Percentiles rank a stretch among this genome's conserved stretches.
Conservation (phyloP, 2,888 invertebrate species). For the Leptopterna dolabrata region DNA sequence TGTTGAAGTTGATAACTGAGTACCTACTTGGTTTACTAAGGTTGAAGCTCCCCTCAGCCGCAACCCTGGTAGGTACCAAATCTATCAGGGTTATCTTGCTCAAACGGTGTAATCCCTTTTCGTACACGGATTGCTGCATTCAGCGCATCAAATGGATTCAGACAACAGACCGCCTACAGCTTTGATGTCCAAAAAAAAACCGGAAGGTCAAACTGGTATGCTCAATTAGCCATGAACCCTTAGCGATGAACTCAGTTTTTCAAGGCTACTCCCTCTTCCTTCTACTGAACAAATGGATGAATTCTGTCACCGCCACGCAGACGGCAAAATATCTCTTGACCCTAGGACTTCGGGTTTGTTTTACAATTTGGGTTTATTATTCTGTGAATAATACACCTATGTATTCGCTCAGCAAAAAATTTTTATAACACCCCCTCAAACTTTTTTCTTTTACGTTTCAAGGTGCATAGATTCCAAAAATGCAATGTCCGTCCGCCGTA, state of each 20-base stretch:
- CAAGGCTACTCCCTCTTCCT: conserved; percentile 22
- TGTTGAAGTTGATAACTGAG: not conserved
- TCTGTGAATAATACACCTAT: too few relatives aligned
- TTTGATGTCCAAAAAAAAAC: not conserved
- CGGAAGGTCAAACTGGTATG: not conserved
- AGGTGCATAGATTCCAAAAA: too few relatives aligned
- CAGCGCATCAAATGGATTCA: not conserved
- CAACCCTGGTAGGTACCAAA: not conserved
- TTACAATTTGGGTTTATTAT: too few relatives aligned
- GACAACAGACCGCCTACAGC: not conserved
- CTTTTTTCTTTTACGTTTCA: too few relatives aligned
- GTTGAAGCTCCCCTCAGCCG: not conserved
- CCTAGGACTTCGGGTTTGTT: not conserved
- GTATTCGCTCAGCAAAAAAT: too few relatives aligned
- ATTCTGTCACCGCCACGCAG: conserved; percentile 34
- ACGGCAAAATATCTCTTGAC: not conserved
- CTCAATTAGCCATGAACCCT: not conserved
- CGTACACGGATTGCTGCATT: not conserved
- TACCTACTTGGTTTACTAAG: not conserved
- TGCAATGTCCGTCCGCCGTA: too few relatives aligned
- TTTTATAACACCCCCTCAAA: too few relatives aligned
- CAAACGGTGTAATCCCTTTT: not conserved
- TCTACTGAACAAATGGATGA: not conserved
- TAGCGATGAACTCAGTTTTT: not conserved
- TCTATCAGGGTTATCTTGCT: not conserved